These are phyloP conservation scores for Oedothorax gibbosus DNA, from an alignment of 1,140 invertebrate genomes.

Conservation along the genomic window DNA sequence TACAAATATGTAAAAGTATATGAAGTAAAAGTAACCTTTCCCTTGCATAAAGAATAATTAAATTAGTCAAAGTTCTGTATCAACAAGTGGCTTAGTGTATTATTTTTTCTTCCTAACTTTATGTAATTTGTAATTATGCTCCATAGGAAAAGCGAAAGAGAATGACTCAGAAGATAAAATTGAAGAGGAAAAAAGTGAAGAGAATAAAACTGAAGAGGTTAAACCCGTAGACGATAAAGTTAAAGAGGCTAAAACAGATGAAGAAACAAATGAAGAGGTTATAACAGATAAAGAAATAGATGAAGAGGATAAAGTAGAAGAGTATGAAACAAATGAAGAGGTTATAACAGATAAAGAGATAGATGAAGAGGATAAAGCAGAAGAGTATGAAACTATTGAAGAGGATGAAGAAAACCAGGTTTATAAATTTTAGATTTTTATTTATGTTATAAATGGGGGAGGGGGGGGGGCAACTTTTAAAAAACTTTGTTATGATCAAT, in stretches of 20 bases:
- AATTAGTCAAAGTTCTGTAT: not conserved
- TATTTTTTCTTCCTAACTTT: not conserved
- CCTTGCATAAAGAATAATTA: not conserved
- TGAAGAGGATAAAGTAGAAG: not conserved
- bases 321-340: not conserved
- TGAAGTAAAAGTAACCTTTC: too few species aligned
- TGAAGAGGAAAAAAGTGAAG: conserved; percentile 5
- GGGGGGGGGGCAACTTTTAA: too few species aligned
- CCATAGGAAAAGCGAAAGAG: conserved; percentile 53
- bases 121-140: not conserved
- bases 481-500: too few species aligned
- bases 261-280: not conserved
- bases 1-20: too few species aligned
- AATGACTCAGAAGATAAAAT: conserved; percentile 40
- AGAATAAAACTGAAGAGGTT: conserved; percentile 16
- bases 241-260: not conserved
- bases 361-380: not conserved
- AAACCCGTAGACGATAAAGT: conserved; percentile 25
- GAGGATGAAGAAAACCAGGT: not conserved
- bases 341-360: not conserved
- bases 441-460: too few species aligned
- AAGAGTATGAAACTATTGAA: not conserved
- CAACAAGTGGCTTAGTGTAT: not conserved
- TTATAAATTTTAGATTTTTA: not conserved
- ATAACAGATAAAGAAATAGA: not conserved